Conservation (phyloP, 2,113 vertebrate species). For the Brevimyrus niger region DNA sequence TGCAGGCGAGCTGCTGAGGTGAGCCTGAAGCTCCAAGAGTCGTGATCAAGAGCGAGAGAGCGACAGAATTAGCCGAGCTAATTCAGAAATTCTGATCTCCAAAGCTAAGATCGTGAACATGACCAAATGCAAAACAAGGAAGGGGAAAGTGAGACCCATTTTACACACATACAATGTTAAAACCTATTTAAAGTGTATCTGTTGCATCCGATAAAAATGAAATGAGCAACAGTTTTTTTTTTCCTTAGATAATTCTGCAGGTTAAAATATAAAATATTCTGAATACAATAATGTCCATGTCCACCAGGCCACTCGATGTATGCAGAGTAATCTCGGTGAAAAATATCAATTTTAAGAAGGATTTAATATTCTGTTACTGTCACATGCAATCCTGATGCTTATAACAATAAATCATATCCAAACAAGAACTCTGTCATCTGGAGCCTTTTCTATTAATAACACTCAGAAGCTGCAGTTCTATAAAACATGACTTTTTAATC, state of each 20-base stretch:
- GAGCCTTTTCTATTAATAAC: slow-evolving; percentile 31
- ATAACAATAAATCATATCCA: background rate
- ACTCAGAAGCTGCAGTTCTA: slow-evolving; percentile 22
- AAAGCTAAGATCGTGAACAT: background rate
- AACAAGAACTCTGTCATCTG: slow-evolving; percentile 29
- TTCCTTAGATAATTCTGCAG: background rate
- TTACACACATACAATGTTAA: background rate
- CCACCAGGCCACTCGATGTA: background rate
- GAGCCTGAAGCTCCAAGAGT: background rate
- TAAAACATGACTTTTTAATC: slow-evolving; percentile 35
- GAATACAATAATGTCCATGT: background rate
- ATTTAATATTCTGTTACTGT: slow-evolving; percentile 6
- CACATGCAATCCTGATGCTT: background rate
- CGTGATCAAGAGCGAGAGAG: background rate
- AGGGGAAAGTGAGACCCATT: background rate
- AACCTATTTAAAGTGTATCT: background rate
- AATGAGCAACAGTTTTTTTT: background rate
- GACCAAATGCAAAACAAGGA: background rate
- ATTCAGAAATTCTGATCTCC: background rate
- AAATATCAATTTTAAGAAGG: background rate
- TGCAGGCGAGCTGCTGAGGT: background rate
- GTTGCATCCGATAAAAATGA: background rate
- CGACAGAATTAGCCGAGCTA: background rate
- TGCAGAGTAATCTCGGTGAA: background rate
- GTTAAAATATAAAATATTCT: background rate